A percentile compares a stretch with the other conserved stretches of the same genome.
Evolutionary conservation across 2,113 vertebrate genomes (phyloP).

Genomic region (Phylloscopus whistleri): DNA sequence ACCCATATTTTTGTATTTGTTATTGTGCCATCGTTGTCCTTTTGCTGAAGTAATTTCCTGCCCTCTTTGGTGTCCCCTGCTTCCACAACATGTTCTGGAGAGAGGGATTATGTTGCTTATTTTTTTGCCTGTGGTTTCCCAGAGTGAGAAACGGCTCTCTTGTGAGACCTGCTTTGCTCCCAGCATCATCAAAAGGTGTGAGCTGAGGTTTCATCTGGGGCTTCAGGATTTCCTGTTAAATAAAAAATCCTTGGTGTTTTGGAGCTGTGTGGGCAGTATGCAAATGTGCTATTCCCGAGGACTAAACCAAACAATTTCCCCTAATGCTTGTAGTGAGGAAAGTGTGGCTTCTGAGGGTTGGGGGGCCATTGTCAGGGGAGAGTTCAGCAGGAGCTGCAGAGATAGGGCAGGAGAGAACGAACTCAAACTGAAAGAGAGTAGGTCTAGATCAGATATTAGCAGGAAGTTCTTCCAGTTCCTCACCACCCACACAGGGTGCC

Average conservation of each 20-base stretch:
- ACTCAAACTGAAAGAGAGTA: neutral
- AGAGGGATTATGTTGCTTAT: fast-evolving
- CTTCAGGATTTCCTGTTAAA: neutral
- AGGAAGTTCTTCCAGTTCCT: neutral
- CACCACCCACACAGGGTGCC: neutral
- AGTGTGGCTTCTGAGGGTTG: neutral
- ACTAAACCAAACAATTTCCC: neutral
- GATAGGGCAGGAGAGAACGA: neutral
- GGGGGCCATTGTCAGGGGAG: no score
- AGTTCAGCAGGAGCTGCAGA: neutral
- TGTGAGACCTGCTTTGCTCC: neutral
- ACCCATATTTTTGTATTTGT: neutral
- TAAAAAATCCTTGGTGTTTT: fast-evolving
- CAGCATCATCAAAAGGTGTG: neutral
- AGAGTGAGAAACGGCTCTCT: neutral
- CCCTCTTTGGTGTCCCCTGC: neutral
- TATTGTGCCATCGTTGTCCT: neutral
- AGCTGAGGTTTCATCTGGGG: neutral
- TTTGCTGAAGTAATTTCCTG: neutral
- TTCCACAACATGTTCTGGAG: fast-evolving
- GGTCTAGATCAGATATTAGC: neutral
- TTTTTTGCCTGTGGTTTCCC: neutral
- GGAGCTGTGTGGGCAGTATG: neutral
- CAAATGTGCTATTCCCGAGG: neutral
- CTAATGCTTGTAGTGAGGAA: neutral